Conservation (phyloP, 2,797 vertebrate species). For the Centropyge bicolor region DNA sequence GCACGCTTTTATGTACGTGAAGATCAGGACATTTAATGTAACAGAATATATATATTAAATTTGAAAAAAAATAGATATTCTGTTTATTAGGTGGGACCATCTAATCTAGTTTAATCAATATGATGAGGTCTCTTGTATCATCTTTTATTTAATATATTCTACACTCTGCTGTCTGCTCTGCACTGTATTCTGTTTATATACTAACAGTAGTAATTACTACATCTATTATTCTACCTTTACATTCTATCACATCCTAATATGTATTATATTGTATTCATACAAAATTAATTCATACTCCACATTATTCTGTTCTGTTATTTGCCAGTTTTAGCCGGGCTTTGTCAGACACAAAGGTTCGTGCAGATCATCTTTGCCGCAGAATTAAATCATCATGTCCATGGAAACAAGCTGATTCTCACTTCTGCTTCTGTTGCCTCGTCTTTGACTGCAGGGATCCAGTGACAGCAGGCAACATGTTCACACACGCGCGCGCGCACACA, state of each 20-base stretch:
- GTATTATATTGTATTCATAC: neutral
- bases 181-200: neutral
- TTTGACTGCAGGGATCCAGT: conserved; percentile 1
- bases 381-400: conserved; percentile 12
- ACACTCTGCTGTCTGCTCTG: neutral
- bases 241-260: neutral
- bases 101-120: neutral
- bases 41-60: neutral
- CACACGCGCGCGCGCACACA: too few relatives aligned
- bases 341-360: neutral
- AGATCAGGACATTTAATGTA: neutral
- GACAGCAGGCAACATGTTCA: conserved; percentile 5
- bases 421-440: conserved; percentile 53
- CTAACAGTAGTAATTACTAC: neutral
- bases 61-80: neutral
- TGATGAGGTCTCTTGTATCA: neutral
- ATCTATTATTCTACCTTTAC: neutral
- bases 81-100: neutral
- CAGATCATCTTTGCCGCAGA: neutral
- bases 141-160: neutral
- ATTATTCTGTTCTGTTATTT: neutral
- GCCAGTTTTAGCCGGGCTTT: neutral
- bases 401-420: conserved; percentile 47
- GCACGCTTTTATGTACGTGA: neutral
- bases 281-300: neutral